A percentile compares a stretch with the other conserved stretches of the same genome.
Conservation (phyloP, 2,888 invertebrate species). For the Cerastis leucographa region DNA sequence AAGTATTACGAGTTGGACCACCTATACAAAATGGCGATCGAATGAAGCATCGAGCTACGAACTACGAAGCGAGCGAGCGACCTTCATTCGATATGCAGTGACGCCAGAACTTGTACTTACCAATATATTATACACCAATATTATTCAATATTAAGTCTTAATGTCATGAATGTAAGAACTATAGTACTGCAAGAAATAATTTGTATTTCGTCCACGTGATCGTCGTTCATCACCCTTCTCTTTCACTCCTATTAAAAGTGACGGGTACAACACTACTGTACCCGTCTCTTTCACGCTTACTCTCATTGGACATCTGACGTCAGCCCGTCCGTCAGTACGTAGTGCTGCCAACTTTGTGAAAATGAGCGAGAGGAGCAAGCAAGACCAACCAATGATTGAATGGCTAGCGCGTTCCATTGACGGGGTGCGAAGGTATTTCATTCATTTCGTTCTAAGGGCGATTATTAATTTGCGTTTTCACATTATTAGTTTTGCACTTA, state of each 20-base stretch:
- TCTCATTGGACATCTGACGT: conserved; percentile 42
- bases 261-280: not conserved
- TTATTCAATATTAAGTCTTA: conserved; percentile 35
- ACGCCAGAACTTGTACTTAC: conserved; percentile 46
- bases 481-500: not conserved
- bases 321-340: conserved; percentile 55
- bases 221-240: conserved; percentile 31
- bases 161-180: accelerated
- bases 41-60: conserved; percentile 74
- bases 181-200: not conserved
- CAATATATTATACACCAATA: conserved; percentile 5
- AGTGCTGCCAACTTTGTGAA: conserved; percentile 63
- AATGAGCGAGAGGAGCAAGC: conserved; percentile 26
- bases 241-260: not conserved
- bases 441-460: conserved; percentile 31
- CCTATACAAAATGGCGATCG: conserved; percentile 81
- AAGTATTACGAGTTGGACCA: conserved; percentile 75
- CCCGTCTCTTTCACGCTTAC: conserved; percentile 52
- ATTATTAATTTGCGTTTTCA: conserved; percentile 7
- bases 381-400: conserved; percentile 54
- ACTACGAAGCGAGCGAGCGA: conserved; percentile 66
- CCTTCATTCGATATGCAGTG: conserved; percentile 75
- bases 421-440: conserved; percentile 38
- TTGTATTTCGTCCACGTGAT: conserved; percentile 45
- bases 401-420: conserved; percentile 62